Base-by-base conservation (phyloP, 2,888 invertebrate genomes). In the Drosophila subquinaria region DNA sequence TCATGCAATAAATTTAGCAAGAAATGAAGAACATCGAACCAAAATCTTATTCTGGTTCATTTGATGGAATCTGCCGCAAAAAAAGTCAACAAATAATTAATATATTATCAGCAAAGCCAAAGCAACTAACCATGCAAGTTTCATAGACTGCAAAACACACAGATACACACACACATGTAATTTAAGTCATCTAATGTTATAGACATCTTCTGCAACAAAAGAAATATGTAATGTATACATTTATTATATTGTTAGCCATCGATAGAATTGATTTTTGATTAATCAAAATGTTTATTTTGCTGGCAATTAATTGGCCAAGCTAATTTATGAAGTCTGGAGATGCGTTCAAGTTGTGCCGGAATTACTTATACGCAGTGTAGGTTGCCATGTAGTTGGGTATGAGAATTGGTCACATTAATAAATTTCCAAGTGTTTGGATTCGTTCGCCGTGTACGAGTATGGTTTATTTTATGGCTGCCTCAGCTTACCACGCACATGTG, bases 391-490 rank as follows among this genome's bases (percentile, higher is more conserved):
- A 33, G 15, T 30, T 45, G 57, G 10, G 15, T 47, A n/a, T 17
- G 48, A 35, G 27, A 9, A 11, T 48, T 51, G 60, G 55, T 27
- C 60, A 59, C 82, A 80, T 85, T 85, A 88, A 86, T 86, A 86
- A 88, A 88, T 88, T 79, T 75, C 81, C 81, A 79, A 87, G 79
- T 72, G 81, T 85, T 77, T 76, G 70, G 64, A 75, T 66, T 64
- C 77, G 5, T 66, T 61, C 75, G 1, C 59, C 55, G 79, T 75
- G 69, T 69, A 76, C 55, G 79, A 73, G 69, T 69, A 76, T 69
- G 79, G 77, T 76, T 79, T 81, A 81, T 77, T 87, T 84, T 71
- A 84, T 87, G 87, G 68, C 77, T 62, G 48, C 63, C 48, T 62
- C 66, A 69, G 75, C 68, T 75, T 69, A 62, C 81, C 79, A 81